These are phyloP conservation scores for Micromesistius poutassou DNA, from an alignment of 2,797 vertebrate genomes.

Conservation along the genomic window DNA sequence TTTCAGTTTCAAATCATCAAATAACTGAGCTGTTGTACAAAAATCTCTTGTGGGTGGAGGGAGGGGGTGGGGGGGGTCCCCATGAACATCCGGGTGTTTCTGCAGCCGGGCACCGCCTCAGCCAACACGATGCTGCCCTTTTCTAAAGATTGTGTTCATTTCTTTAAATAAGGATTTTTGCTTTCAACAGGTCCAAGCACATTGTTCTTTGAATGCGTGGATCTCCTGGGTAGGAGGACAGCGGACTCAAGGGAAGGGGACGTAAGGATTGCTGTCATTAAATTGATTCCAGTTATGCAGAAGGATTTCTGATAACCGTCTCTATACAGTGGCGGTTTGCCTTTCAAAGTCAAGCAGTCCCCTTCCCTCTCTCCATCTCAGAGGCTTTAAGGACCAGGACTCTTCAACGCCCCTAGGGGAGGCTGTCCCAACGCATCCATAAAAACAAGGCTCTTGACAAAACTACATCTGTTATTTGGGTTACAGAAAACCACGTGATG, in stretches of 20 bases:
- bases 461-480: conserved; percentile 2
- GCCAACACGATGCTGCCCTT: neutral
- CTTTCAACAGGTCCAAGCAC: neutral
- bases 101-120: neutral
- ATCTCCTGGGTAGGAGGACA: neutral
- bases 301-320: neutral
- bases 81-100: neutral
- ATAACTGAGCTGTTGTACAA: neutral
- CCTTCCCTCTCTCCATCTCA: neutral
- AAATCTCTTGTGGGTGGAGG: no score
- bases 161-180: neutral
- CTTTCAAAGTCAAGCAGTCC: neutral
- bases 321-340: neutral
- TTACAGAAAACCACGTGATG: conserved; percentile 3
- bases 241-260: neutral
- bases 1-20: neutral
- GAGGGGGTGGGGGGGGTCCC: neutral
- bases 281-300: neutral
- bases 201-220: neutral
- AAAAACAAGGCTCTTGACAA: neutral
- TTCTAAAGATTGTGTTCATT: neutral
- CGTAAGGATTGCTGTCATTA: neutral
- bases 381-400: neutral
- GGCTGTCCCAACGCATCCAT: neutral
- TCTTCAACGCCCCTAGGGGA: neutral